Percentiles rank a stretch among this genome's conserved stretches.
Conservation (phyloP, 2,888 invertebrate species). For the Nephrotoma flavescens region DNA sequence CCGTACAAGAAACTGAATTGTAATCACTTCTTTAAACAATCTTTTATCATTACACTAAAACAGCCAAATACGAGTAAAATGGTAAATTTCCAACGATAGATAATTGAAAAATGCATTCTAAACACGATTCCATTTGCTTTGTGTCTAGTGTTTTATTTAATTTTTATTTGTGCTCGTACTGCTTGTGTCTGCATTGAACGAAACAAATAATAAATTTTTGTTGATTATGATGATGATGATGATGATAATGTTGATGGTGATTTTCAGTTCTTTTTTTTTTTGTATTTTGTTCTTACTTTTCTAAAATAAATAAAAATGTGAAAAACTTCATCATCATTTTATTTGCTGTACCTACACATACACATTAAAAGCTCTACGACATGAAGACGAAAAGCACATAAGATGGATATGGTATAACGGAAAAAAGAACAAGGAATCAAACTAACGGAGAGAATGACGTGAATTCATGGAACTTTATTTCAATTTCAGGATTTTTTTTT, state of each 20-base stretch:
- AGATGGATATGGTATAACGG: background rate
- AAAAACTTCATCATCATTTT: background rate
- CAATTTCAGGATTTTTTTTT: background rate
- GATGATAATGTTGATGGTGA: background rate
- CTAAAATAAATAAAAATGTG: background rate
- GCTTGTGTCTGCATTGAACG: background rate
- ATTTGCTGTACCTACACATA: background rate
- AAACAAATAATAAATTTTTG: background rate
- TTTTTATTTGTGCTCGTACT: background rate
- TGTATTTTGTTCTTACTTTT: background rate
- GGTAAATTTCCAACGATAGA: background rate
- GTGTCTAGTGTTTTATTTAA: background rate
- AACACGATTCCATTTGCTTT: background rate
- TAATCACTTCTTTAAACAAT: background rate
- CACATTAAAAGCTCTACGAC: background rate
- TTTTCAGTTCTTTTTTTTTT: background rate
- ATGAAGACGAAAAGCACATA: background rate
- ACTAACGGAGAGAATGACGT: background rate
- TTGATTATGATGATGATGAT: background rate
- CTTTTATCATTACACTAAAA: background rate
- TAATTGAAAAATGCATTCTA: background rate
- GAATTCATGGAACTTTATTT: background rate
- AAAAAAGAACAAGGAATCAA: background rate
- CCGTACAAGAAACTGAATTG: background rate
- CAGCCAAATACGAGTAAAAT: background rate